phyloP scores from a whole-genome alignment of 2,888 invertebrate genomes.

The Caenorhabditis auriculariae region DNA sequence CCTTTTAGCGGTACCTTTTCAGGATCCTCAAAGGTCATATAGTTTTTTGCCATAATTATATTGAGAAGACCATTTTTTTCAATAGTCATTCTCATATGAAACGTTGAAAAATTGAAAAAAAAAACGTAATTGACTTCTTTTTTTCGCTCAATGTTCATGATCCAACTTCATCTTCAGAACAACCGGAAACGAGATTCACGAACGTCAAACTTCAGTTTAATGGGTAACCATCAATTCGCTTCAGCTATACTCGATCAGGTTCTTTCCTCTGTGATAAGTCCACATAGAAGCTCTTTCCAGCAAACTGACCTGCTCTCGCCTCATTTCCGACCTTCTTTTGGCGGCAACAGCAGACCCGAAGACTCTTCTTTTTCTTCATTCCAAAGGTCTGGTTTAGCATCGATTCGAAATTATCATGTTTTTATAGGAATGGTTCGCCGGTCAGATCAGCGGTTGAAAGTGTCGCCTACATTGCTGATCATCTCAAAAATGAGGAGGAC shows the following conservation, averaged over 20 bases:
- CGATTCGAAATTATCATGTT: background rate
- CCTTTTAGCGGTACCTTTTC: constrained; percentile 3
- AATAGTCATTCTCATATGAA: too few relatives aligned
- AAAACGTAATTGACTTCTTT: background rate
- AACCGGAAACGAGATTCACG: background rate
- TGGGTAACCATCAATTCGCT: background rate
- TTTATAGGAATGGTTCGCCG: constrained; percentile 50
- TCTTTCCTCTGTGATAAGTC: too few relatives aligned
- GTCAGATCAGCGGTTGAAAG: constrained; percentile 60
- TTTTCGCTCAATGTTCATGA: too few relatives aligned
- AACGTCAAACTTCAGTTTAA: background rate
- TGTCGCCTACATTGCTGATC: constrained; percentile 63
- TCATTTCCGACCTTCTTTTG: constrained; percentile 10
- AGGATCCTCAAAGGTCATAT: too few relatives aligned
- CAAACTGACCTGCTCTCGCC: constrained; percentile 26
- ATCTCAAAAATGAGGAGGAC: constrained; percentile 60
- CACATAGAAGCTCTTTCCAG: too few relatives aligned
- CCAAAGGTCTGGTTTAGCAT: constrained; percentile 13
- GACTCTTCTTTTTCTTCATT: constrained; percentile 36
- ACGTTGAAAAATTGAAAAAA: constrained; percentile 4
- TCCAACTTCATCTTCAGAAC: too few relatives aligned
- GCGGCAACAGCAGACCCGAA: constrained; percentile 18
- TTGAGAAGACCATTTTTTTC: too few relatives aligned
- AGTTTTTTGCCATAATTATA: too few relatives aligned
- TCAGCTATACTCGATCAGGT: background rate